These are phyloP conservation scores for Apocheima hispidaria DNA, from an alignment of 2,888 invertebrate genomes.

Conservation along the genomic window DNA sequence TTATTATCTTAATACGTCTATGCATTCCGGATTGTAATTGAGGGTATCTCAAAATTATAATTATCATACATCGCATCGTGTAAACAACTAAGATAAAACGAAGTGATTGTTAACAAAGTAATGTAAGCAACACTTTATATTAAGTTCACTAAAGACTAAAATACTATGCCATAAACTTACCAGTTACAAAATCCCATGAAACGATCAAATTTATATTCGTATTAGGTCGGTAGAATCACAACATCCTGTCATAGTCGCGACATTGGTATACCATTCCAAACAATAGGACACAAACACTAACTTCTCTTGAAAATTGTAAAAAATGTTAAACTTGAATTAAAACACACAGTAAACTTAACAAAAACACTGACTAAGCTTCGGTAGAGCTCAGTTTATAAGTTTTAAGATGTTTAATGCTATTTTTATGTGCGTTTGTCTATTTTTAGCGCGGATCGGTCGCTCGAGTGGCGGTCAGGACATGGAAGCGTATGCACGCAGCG, in stretches of 20 bases:
- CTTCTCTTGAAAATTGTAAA: slow-evolving; percentile 63
- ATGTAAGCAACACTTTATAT: neutral
- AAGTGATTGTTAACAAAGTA: neutral
- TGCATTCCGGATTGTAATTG: too few species aligned
- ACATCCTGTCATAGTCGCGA: slow-evolving; percentile 76
- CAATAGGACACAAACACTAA: slow-evolving; percentile 64
- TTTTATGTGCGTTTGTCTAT: slow-evolving; percentile 29
- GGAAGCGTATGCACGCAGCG: slow-evolving; percentile 3
- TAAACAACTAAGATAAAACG: slow-evolving; percentile 9
- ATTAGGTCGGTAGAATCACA: slow-evolving; percentile 62
- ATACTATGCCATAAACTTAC: slow-evolving; percentile 58
- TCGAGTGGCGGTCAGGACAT: neutral
- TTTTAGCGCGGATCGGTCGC: slow-evolving; percentile 26
- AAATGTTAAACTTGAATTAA: slow-evolving; percentile 49
- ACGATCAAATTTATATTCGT: slow-evolving; percentile 66
- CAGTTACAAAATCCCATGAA: slow-evolving; percentile 77
- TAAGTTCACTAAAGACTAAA: neutral
- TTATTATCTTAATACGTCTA: too few species aligned
- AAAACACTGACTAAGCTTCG: slow-evolving; percentile 26
- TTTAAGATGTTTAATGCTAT: slow-evolving; percentile 34
- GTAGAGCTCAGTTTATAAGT: slow-evolving; percentile 31
- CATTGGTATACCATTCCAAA: slow-evolving; percentile 68
- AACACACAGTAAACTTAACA: slow-evolving; percentile 13
- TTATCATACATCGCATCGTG: slow-evolving; percentile 8
- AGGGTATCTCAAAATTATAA: slow-evolving; percentile 3